Evolutionary conservation across 1,140 invertebrate species (phyloP).

Genomic region (Drosophila repleta): DNA sequence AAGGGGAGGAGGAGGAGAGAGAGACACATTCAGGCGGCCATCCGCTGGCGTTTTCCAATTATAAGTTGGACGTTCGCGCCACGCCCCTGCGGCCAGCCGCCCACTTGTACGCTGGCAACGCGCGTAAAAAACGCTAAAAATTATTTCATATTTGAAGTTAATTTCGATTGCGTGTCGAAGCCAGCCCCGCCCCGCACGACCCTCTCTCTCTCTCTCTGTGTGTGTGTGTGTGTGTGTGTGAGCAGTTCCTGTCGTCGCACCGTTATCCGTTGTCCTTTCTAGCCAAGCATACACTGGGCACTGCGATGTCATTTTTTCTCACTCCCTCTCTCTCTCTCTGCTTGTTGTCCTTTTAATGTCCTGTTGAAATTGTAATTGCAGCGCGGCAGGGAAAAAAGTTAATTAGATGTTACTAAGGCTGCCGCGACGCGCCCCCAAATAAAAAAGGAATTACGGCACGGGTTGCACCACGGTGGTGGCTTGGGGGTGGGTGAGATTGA

Average conservation of each 20-base stretch:
- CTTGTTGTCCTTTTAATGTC: constrained; percentile 40
- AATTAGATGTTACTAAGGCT: constrained; percentile 70
- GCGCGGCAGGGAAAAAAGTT: constrained; percentile 51
- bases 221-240: constrained; percentile 10
- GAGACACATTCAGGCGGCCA: constrained; percentile 16
- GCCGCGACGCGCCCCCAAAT: constrained; percentile 14
- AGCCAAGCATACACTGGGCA: neutral
- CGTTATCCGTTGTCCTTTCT: constrained; percentile 24
- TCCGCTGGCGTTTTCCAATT: constrained; percentile 69
- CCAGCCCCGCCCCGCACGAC: constrained; percentile 11
- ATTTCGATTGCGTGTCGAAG: constrained; percentile 80
- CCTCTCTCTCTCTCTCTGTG: neutral
- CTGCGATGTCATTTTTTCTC: constrained; percentile 13
- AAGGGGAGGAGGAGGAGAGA: too few relatives aligned
- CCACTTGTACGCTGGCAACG: constrained; percentile 43
- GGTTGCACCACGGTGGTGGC: too few relatives aligned
- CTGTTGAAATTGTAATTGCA: constrained; percentile 65
- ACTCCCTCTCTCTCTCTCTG: too few relatives aligned
- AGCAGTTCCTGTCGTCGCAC: constrained; percentile 40
- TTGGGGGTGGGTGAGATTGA: neutral
- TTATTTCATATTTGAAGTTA: constrained; percentile 83
- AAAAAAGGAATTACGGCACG: constrained; percentile 7
- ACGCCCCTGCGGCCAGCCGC: constrained; percentile 51
- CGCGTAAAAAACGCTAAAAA: constrained; percentile 79
- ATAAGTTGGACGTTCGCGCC: constrained; percentile 64